These are phyloP conservation scores for Napeogenes inachia DNA, from an alignment of 2,888 invertebrate species.

Conservation along the genomic window DNA sequence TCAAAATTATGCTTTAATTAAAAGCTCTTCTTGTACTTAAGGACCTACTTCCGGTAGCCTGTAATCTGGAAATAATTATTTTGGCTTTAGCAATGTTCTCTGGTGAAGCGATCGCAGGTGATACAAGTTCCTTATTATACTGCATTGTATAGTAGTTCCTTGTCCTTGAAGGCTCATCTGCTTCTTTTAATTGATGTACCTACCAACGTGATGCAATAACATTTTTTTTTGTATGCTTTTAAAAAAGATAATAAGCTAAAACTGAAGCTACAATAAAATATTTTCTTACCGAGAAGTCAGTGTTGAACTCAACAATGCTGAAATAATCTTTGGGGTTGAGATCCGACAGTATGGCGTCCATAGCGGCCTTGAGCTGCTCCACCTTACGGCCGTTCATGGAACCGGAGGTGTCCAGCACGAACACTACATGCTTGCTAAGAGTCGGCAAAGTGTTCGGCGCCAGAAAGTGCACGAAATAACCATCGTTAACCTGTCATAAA, in stretches of 20 bases:
- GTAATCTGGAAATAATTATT: conserved; percentile 72
- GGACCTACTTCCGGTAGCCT: conserved; percentile 71
- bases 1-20: too few species aligned
- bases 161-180: conserved; percentile 42
- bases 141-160: neutral
- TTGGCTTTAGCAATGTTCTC: conserved; percentile 80
- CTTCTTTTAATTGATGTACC: conserved; percentile 75
- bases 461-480: conserved; percentile 87
- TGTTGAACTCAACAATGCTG: conserved; percentile 82
- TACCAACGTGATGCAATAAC: neutral
- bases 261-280: neutral
- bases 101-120: conserved; percentile 72
- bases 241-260: neutral
- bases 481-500: conserved; percentile 76
- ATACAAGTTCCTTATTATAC: conserved; percentile 46
- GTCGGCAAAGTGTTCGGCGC: conserved; percentile 79
- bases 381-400: conserved; percentile 85
- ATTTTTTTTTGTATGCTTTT: neutral
- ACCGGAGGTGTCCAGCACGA: conserved; percentile 85
- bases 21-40: neutral
- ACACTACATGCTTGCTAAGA: conserved; percentile 82
- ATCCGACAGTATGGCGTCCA: conserved; percentile 81
- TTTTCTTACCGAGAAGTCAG: conserved; percentile 56
- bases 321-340: conserved; percentile 80
- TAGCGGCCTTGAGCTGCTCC: conserved; percentile 81